Evolutionary conservation across 2,797 vertebrate genomes (phyloP), one percentile per base, ranked within the genome.

Genomic region (Limosa lapponica): DNA sequence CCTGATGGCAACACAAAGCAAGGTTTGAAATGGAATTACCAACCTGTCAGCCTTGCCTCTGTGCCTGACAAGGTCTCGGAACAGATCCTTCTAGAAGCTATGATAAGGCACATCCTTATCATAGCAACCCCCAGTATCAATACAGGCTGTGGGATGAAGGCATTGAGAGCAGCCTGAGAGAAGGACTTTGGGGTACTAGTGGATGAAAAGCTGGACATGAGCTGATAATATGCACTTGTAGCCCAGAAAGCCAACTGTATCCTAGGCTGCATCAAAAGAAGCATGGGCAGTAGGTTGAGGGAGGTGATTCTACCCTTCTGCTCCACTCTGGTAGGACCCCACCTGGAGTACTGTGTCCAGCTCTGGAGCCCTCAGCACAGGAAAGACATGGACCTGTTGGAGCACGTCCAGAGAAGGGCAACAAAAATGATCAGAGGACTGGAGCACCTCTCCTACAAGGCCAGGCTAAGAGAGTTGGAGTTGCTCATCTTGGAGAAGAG

Each of bases 161-260:
- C 22, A n/a, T n/a, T 46, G 41, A 57, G 41, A 57, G 13, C 16
- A 46, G 17, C 16, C 2, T 1, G 16, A 46, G 16, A 46, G n/a
- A 79, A 66, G 62, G 62, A 32, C n/a, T 32, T 66, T 10, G 6
- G 11, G 16, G 20, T 16, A 7, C 17, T 41, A 6, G 28, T 58
- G 7, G 23, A 27, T 28, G 8, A n/a, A 48, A 48, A 39, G 28
- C 14, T 69, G 18, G 43, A 41, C 11, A 18, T 30, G 36, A 61
- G 9, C 15, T 1, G 2, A 20, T 10, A 52, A 43, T 24, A 16
- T 36, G 16, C 2, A 2, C 11, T 43, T 1, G 4, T 16, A 15
- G 34, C 16, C 22, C 28, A 61, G 57, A 49, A 61, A 25, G 16
- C 34, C 44, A 39, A 6, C 16, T 1, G 4, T 15, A 15, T 32